Conservation (phyloP, 2,113 vertebrate genomes). For the Phainopepla nitens region DNA sequence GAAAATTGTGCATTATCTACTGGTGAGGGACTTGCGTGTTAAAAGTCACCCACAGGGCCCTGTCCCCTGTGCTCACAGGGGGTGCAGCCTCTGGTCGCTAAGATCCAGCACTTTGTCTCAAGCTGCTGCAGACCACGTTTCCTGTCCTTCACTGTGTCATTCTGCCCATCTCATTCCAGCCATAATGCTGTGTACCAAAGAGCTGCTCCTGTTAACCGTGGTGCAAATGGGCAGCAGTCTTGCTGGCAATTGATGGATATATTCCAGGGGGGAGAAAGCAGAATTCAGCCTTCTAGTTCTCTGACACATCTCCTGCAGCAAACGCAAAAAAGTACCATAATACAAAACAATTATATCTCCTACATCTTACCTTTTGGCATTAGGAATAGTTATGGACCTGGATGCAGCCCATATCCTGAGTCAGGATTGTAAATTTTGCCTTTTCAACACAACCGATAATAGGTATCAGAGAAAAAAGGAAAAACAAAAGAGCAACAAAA, state of each 20-base stretch:
- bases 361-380: background rate
- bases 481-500: background rate
- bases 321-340: background rate
- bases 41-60: background rate
- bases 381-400: background rate
- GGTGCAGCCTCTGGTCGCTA: background rate
- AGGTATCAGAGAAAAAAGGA: background rate
- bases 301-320: background rate
- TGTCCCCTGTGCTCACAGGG: background rate
- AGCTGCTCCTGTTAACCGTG: background rate
- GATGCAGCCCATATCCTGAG: background rate
- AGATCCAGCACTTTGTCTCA: background rate
- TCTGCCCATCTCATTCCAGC: background rate
- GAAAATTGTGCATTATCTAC: background rate
- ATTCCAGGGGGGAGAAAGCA: background rate
- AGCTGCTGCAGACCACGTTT: fast-evolving
- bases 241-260: background rate
- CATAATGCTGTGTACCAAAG: fast-evolving
- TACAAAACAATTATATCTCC: background rate
- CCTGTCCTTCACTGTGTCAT: background rate
- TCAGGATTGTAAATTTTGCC: background rate
- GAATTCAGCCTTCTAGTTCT: background rate
- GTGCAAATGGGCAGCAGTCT: background rate
- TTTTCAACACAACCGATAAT: background rate
- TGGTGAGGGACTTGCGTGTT: background rate